These are phyloP conservation scores for Zeus faber DNA, from an alignment of 2,113 vertebrate species.

Conservation along the genomic window DNA sequence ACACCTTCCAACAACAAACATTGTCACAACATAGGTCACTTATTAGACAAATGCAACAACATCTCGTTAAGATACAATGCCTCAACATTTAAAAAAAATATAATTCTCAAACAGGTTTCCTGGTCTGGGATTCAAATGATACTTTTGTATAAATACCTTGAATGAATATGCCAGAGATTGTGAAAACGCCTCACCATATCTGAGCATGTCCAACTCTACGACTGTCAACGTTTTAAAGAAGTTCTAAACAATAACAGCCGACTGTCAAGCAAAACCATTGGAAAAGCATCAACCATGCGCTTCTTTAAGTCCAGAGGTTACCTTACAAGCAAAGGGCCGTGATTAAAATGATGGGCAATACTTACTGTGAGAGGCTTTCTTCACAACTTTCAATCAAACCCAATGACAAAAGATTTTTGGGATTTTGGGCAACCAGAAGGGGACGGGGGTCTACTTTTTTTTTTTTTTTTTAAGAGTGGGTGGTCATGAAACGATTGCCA, in stretches of 20 bases:
- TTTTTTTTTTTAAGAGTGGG: too few species aligned
- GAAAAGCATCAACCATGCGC: slow-evolving; percentile 44
- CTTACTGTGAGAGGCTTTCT: slow-evolving; percentile 71
- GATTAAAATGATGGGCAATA: slow-evolving; percentile 66
- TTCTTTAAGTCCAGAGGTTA: slow-evolving; percentile 16
- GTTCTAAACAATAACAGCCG: slow-evolving; percentile 6
- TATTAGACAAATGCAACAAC: too few species aligned
- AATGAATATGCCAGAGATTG: not conserved
- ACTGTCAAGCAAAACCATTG: slow-evolving; percentile 2
- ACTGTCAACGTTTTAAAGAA: slow-evolving; percentile 15
- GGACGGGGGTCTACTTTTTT: too few species aligned
- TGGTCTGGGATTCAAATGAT: slow-evolving; percentile 1
- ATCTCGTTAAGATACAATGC: too few species aligned
- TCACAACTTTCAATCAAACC: slow-evolving; percentile 61
- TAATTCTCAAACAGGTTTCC: too few species aligned
- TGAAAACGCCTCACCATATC: not conserved
- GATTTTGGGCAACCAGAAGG: slow-evolving; percentile 26
- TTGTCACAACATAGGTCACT: too few species aligned
- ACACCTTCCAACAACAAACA: too few species aligned
- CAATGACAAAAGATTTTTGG: slow-evolving; percentile 22
- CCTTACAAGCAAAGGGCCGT: slow-evolving; percentile 46
- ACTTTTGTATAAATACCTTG: too few species aligned
- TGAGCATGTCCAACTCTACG: not conserved
- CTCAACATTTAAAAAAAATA: too few species aligned
- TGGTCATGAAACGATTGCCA: slow-evolving; percentile 43